A percentile compares a stretch with the other conserved stretches of the same genome.
These are phyloP conservation scores for Branchipolynoe longqiensis DNA, from an alignment of 2,888 invertebrate species.

Conservation along the genomic window DNA sequence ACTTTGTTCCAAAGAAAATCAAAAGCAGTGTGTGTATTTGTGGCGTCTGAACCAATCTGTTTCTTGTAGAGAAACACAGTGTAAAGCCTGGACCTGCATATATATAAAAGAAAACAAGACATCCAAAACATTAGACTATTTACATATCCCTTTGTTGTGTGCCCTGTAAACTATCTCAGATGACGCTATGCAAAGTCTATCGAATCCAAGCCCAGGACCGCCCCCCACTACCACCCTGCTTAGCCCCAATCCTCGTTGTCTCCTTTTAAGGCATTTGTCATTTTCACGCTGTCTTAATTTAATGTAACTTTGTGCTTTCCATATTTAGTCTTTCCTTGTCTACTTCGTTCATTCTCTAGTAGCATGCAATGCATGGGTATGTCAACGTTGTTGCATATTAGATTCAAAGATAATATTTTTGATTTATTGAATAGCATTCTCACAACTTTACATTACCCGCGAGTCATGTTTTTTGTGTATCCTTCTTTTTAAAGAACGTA, in stretches of 20 bases:
- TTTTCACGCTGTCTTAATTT: neutral
- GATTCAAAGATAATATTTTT: neutral
- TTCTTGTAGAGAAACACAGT: no score
- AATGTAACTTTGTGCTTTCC: conserved; percentile 19
- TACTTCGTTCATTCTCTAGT: conserved; percentile 15
- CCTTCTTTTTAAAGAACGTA: no score
- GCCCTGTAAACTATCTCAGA: no score
- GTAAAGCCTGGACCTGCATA: no score
- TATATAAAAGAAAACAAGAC: no score
- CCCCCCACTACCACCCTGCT: no score
- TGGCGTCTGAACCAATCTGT: no score
- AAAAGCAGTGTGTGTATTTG: no score
- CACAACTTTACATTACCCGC: neutral
- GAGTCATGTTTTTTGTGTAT: neutral
- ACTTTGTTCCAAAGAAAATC: no score
- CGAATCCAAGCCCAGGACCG: neutral
- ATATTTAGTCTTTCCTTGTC: conserved; percentile 15
- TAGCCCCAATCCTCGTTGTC: neutral
- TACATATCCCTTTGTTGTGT: no score
- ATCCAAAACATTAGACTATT: no score
- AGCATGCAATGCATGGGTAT: conserved; percentile 24
- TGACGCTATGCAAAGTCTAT: no score
- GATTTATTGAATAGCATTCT: neutral
- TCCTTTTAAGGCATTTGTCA: neutral
- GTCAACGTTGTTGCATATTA: neutral